These are phyloP conservation scores for Choristoneura rosaceana DNA, from an alignment of 2,888 invertebrate species.

Conservation along the genomic window DNA sequence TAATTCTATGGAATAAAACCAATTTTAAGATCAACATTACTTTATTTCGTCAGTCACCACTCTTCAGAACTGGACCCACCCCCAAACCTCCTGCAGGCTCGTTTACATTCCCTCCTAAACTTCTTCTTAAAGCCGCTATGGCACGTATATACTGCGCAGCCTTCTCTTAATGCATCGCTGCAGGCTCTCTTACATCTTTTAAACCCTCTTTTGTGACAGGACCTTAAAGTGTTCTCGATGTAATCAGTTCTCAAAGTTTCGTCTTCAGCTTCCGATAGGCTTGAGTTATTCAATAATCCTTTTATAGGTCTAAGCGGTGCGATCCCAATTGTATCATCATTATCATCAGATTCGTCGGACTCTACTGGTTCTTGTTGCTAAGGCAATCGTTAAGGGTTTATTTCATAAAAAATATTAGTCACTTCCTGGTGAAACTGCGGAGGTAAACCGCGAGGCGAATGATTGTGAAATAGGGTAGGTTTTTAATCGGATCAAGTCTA, in stretches of 20 bases:
- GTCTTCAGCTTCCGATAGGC: background rate
- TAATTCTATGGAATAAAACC: background rate
- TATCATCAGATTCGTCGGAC: background rate
- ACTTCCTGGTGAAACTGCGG: background rate
- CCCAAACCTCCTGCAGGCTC: background rate
- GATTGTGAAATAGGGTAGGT: too few species aligned
- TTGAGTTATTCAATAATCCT: background rate
- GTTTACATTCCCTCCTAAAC: background rate
- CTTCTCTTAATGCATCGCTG: background rate
- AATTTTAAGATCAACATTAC: background rate
- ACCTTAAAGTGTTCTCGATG: background rate
- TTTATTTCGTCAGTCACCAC: background rate
- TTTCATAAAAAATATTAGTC: background rate
- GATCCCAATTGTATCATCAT: background rate
- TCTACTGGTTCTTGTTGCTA: background rate
- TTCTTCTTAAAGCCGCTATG: background rate
- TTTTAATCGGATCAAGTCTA: too few species aligned
- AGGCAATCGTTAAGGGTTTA: background rate
- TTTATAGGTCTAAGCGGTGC: background rate
- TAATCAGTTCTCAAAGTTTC: background rate
- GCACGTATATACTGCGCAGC: background rate
- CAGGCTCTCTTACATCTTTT: background rate
- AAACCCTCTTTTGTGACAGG: background rate
- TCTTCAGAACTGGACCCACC: background rate
- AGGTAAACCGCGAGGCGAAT: background rate